Base-by-base conservation (phyloP, 2,888 invertebrate genomes). In the Brenthis hecate region DNA sequence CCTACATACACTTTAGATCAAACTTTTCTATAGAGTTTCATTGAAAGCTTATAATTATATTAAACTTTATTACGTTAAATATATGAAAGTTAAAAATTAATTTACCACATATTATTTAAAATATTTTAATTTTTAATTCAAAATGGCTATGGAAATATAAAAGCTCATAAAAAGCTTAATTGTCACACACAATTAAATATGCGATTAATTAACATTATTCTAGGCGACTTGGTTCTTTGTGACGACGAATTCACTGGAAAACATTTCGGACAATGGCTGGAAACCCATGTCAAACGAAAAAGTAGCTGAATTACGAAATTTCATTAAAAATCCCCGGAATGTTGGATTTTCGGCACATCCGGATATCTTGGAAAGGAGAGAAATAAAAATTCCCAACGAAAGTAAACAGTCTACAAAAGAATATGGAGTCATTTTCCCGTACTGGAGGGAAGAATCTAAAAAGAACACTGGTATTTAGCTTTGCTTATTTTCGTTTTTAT, bases 231-330 rank as follows among this genome's bases (percentile, higher is more conserved):
- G 68, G 57, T 66, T 71, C 60, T 66, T 72, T 71, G 68, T 68
- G 55, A 66, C 19, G 13, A 47, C 57, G 48, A 64, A 62, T 23
- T 68, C 66, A 19, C 51, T 60, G 14, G 66, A 68, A 60, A 66
- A 62, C 61, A 50, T 71, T 70, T 48, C 72, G 19, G 70, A 74
- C 68, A 73, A 71, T 61, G 80, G 75, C 36, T 80, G 79, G 80
- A 74, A 68, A 65, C 80, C 79, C 51, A 73, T 75, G 53, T 69
- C 75, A 66, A 75, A 71, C 23, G 76, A 76, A 62, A 72, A 73
- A 71, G 74, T 74, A 32, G 69, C 72, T 43, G 65, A 70, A 50
- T 69, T 70, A 36, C 66, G 69, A 53, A 71, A 73, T 68, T 56
- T 71, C 64, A 70, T 72, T 69, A 74, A 65, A 51, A 66, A 63